These are phyloP conservation scores for Astreopora myriophthalma DNA, from an alignment of 64 coral and sea anemone species.

Conservation along the genomic window DNA sequence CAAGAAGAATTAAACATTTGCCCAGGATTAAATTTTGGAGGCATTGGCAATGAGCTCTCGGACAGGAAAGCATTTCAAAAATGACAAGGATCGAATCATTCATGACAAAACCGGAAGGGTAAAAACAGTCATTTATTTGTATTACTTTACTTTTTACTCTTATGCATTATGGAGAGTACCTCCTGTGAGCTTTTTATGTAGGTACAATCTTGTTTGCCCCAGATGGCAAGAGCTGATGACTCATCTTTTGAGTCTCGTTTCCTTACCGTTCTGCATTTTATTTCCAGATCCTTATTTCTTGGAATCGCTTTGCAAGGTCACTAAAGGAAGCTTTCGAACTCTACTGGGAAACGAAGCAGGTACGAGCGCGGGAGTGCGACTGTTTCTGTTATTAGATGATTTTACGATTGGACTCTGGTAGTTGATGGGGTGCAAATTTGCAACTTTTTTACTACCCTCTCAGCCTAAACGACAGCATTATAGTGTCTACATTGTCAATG, in stretches of 20 bases:
- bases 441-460: neutral
- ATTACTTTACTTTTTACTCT: neutral
- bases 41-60: neutral
- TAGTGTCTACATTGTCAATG: too few species aligned
- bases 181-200: neutral
- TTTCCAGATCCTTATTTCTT: slow-evolving; percentile 94
- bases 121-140: neutral
- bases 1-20: slow-evolving; percentile 8
- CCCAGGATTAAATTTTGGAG: neutral
- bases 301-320: slow-evolving; percentile 99
- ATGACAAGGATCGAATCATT: slow-evolving; percentile 39
- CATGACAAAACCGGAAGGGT: slow-evolving; percentile 92
- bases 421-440: neutral
- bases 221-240: neutral
- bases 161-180: neutral
- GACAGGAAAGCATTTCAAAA: slow-evolving; percentile 59
- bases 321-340: slow-evolving; percentile 95
- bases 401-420: neutral
- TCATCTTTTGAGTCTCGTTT: neutral
- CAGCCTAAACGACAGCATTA: neutral
- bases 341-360: slow-evolving; percentile 96
- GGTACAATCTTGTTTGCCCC: neutral
- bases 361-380: slow-evolving; percentile 2
- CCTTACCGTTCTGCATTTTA: neutral
- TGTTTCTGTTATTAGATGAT: slow-evolving; percentile 48